Evolutionary conservation across 2,888 invertebrate genomes (phyloP).

Genomic region (Stegana nigrithorax): DNA sequence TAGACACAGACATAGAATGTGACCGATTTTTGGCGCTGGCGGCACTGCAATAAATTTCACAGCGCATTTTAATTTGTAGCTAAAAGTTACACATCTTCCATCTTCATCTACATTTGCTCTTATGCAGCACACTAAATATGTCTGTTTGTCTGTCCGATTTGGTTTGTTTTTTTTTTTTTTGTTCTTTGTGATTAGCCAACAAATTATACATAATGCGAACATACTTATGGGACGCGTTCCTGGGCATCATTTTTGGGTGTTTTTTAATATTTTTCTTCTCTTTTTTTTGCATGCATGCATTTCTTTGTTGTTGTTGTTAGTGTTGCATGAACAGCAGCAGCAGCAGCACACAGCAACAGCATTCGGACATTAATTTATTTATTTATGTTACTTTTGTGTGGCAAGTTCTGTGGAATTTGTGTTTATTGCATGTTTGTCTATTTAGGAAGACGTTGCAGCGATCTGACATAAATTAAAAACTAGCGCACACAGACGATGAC

Average conservation of each 20-base stretch:
- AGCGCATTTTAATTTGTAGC: neutral
- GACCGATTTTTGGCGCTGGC: neutral
- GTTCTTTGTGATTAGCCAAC: slow-evolving; percentile 61
- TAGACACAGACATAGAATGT: neutral
- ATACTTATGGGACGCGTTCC: slow-evolving; percentile 44
- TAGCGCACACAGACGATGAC: neutral
- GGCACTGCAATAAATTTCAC: slow-evolving; percentile 3
- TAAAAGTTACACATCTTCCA: neutral
- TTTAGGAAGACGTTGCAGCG: neutral
- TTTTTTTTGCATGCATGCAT: slow-evolving; percentile 4
- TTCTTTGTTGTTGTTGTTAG: no score
- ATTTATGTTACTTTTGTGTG: slow-evolving; percentile 1
- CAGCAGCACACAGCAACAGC: neutral
- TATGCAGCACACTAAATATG: no score
- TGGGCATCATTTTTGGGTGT: slow-evolving; percentile 39
- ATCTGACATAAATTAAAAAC: neutral
- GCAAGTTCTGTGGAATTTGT: neutral
- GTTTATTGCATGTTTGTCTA: slow-evolving; percentile 3
- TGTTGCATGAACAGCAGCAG: neutral
- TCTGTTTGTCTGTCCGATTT: no score
- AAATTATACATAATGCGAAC: slow-evolving; percentile 47
- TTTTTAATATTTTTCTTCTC: slow-evolving; percentile 37
- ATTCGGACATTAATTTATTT: no score
- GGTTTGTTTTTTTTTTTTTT: no score
- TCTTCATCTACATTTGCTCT: no score